Conservation (phyloP, 2,797 vertebrate genomes). For the Setipinna tenuifilis region DNA sequence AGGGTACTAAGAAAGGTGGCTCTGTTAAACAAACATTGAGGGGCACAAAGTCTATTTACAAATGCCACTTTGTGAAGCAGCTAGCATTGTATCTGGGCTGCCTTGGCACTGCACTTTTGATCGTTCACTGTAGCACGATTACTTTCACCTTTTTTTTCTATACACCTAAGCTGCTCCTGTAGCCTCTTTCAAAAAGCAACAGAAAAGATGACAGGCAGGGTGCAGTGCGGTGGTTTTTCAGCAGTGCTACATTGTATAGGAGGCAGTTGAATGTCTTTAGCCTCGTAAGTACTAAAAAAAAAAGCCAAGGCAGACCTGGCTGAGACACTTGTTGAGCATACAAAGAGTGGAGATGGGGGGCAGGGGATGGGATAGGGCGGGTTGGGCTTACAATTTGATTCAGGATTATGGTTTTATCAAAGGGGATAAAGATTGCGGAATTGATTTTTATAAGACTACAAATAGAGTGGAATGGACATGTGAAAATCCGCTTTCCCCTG, state of each 20-base stretch:
- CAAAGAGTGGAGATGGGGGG: not conserved
- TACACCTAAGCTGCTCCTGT: not conserved
- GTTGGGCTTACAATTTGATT: not conserved
- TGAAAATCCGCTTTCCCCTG: not conserved
- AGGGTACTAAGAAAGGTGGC: slow-evolving; percentile 15
- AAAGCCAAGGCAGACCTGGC: not conserved
- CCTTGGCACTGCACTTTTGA: not conserved
- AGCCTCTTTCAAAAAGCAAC: not conserved
- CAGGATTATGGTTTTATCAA: not conserved
- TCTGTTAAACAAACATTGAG: not conserved
- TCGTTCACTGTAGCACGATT: not conserved
- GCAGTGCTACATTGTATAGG: not conserved
- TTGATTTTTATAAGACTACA: not conserved
- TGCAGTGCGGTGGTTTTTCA: not conserved
- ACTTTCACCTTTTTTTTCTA: not conserved
- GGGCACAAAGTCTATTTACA: slow-evolving; percentile 15
- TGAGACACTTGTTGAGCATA: not conserved
- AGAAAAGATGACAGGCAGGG: not conserved
- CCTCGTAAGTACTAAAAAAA: not conserved
- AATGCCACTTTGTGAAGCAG: not conserved
- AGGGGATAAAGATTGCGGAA: not conserved
- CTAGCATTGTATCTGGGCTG: not conserved
- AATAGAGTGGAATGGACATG: not conserved
- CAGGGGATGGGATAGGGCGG: not conserved
- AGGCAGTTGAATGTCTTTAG: not conserved